Conservation (phyloP, 2,113 vertebrate species). For the Ochotona curzoniae region DNA sequence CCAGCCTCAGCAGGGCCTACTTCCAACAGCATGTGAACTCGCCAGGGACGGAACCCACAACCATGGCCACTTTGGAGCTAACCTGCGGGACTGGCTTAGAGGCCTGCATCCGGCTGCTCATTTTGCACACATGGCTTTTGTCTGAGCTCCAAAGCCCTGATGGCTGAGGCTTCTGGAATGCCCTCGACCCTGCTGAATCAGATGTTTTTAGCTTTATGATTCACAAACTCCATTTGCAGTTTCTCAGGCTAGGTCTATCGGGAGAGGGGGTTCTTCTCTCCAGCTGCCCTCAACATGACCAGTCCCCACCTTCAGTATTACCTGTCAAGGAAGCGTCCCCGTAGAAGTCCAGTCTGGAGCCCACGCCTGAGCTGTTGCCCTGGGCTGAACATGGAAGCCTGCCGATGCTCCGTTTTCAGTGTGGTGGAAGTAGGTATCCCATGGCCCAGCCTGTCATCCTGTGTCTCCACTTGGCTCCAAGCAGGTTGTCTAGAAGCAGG, state of each 20-base stretch:
- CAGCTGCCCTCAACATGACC: constrained; percentile 5
- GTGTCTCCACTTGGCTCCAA: neutral
- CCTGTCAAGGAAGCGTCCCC: neutral
- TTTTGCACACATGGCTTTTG: constrained; percentile 42
- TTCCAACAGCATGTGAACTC: neutral
- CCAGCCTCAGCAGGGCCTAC: neutral
- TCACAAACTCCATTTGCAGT: constrained; percentile 57
- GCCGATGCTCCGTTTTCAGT: neutral
- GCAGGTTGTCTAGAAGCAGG: neutral
- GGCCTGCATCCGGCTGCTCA: constrained; percentile 45
- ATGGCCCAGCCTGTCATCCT: neutral
- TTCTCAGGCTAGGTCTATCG: neutral
- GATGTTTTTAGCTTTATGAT: constrained; percentile 65
- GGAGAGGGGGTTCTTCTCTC: neutral
- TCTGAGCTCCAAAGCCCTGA: neutral
- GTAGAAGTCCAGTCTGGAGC: neutral
- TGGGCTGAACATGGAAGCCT: neutral
- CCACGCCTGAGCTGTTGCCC: too few species aligned
- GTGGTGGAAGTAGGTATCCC: neutral
- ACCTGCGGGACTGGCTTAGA: constrained; percentile 9
- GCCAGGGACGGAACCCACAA: neutral
- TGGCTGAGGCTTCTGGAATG: constrained; percentile 60
- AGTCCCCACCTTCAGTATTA: neutral
- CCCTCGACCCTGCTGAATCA: constrained; percentile 53
- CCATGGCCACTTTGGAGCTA: neutral